phyloP scores from a whole-genome alignment of 2,113 vertebrate species.

The Martes martes region DNA sequence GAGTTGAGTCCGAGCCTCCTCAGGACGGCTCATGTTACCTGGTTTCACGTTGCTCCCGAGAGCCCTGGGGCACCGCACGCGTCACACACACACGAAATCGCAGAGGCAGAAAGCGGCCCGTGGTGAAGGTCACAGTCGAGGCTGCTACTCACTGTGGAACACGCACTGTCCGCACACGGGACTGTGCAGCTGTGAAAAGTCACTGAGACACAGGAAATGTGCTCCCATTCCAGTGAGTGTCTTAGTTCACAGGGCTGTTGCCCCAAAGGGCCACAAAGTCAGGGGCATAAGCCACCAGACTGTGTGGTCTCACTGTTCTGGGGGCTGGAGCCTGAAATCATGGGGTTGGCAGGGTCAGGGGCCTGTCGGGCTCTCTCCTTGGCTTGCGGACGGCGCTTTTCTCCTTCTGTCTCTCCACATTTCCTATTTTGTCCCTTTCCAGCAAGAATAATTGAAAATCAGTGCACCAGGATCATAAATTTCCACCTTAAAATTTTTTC shows the following conservation, averaged over 20 bases:
- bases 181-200: neutral
- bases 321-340: neutral
- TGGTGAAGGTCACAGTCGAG: neutral
- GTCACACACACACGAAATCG: neutral
- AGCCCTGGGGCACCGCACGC: neutral
- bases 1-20: accelerated
- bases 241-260: neutral
- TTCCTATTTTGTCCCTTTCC: neutral
- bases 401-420: neutral
- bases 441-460: neutral
- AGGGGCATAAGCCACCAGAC: too few relatives aligned
- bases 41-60: neutral
- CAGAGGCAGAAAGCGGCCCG: neutral
- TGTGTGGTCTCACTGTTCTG: neutral
- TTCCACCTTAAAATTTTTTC: neutral
- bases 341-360: accelerated
- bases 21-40: accelerated
- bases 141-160: too few relatives aligned
- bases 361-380: neutral
- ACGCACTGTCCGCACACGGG: neutral
- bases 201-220: too few relatives aligned
- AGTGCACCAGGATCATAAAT: neutral
- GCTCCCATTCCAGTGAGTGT: neutral
- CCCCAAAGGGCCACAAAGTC: too few relatives aligned
- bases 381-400: neutral